A percentile compares a stretch with the other conserved stretches of the same genome.
These are phyloP conservation scores for Drosophila phalerata DNA, from an alignment of 2,888 invertebrate genomes.

Conservation along the genomic window DNA sequence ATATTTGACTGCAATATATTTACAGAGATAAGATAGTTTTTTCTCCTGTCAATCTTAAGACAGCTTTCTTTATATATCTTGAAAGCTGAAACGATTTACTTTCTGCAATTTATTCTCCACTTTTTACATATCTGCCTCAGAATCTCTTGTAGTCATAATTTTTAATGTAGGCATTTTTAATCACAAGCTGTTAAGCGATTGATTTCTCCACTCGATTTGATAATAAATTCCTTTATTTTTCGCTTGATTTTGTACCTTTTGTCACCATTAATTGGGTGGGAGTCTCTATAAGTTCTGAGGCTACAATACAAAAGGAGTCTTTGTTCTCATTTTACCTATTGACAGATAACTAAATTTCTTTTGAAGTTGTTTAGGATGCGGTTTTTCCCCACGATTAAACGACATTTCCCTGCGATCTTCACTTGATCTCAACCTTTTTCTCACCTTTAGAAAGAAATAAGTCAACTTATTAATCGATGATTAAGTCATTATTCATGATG, in stretches of 20 bases:
- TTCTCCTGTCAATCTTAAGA: too few relatives aligned
- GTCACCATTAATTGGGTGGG: not conserved
- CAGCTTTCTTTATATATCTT: too few relatives aligned
- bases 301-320: not conserved
- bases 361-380: not conserved
- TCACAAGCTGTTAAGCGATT: too few relatives aligned
- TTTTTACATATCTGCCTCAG: too few relatives aligned
- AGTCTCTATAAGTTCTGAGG: not conserved
- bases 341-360: not conserved
- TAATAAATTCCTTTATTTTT: not conserved
- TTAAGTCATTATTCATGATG: conserved; percentile 64
- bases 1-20: too few relatives aligned
- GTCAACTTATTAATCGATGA: conserved; percentile 31
- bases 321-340: not conserved
- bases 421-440: conserved; percentile 8
- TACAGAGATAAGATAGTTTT: too few relatives aligned
- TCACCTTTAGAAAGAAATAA: conserved; percentile 14
- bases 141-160: too few relatives aligned
- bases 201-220: not conserved
- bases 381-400: not conserved
- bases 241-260: not conserved
- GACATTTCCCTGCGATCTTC: not conserved
- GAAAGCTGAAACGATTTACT: too few relatives aligned
- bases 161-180: too few relatives aligned
- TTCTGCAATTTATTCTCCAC: too few relatives aligned